phyloP scores from a whole-genome alignment of 2,888 invertebrate species.

The Cenopis cana region DNA sequence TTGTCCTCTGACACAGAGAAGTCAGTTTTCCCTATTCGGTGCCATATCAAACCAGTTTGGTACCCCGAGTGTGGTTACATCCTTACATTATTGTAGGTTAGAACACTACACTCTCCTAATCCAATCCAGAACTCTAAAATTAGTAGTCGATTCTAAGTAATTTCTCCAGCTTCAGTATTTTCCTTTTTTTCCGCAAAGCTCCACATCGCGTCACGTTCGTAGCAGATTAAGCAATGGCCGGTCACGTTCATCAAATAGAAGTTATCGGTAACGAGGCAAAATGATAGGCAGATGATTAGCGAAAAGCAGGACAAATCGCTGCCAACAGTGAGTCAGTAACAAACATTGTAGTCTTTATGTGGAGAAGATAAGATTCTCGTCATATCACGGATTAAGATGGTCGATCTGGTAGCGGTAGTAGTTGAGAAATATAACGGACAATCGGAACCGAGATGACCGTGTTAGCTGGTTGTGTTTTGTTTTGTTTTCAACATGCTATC shows the following conservation, averaged over 20 bases:
- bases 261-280: conserved; percentile 37
- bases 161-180: conserved; percentile 12
- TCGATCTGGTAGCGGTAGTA: conserved; percentile 18
- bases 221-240: conserved; percentile 31
- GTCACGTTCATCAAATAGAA: conserved; percentile 43
- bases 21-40: background rate
- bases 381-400: conserved; percentile 11
- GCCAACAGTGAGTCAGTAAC: conserved; percentile 3
- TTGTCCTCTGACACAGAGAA: background rate
- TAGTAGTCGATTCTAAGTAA: background rate
- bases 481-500: conserved; percentile 24
- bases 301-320: conserved; percentile 39
- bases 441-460: conserved; percentile 29
- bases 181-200: conserved; percentile 6
- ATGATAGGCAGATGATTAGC: conserved; percentile 39
- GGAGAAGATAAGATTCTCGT: conserved; percentile 1
- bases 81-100: background rate
- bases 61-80: background rate
- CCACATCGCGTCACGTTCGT: conserved; percentile 14
- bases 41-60: background rate
- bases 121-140: background rate
- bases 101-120: background rate
- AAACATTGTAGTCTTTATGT: conserved; percentile 2
- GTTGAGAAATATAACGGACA: conserved; percentile 32
- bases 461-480: conserved; percentile 33